A percentile compares a stretch with the other conserved stretches of the same genome.
These are phyloP conservation scores for Drosophila simulans DNA, from an alignment of 1,140 invertebrate genomes.

Conservation along the genomic window DNA sequence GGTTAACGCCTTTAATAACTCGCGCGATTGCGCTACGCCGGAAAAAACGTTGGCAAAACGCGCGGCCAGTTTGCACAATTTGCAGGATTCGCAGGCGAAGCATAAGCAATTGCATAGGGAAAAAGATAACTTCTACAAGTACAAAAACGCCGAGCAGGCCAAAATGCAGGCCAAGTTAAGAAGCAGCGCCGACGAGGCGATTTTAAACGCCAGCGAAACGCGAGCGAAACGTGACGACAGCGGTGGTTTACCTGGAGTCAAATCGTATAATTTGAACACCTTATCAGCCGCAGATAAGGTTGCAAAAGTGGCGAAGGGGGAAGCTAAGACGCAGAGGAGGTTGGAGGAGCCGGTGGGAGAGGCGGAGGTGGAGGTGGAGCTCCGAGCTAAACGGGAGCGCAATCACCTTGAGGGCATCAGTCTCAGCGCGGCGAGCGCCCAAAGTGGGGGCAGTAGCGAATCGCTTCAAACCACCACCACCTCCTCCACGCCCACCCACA, in stretches of 20 bases:
- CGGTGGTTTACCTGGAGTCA: conserved; percentile 1
- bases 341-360: conserved; percentile 15
- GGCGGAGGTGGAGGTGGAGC: conserved; percentile 9
- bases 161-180: conserved; percentile 61
- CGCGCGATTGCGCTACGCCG: conserved; percentile 49
- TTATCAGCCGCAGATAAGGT: conserved; percentile 46
- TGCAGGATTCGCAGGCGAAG: conserved; percentile 33
- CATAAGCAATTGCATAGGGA: conserved; percentile 47
- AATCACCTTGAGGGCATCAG: conserved; percentile 27
- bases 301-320: background rate
- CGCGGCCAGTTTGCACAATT: conserved; percentile 72
- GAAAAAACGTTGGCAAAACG: conserved; percentile 57
- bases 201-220: conserved; percentile 21
- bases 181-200: conserved; percentile 30
- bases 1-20: conserved; percentile 71
- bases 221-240: conserved; percentile 26
- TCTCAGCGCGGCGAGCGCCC: conserved; percentile 58
- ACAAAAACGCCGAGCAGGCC: conserved; percentile 83
- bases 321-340: background rate
- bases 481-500: conserved; percentile 28
- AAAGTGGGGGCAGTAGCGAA: conserved; percentile 62
- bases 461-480: conserved; percentile 56
- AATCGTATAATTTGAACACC: background rate
- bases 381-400: conserved; percentile 16
- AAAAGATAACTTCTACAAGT: conserved; percentile 84